phyloP scores from a whole-genome alignment of 2,113 vertebrate genomes.

The Phalacrocorax aristotelis region DNA sequence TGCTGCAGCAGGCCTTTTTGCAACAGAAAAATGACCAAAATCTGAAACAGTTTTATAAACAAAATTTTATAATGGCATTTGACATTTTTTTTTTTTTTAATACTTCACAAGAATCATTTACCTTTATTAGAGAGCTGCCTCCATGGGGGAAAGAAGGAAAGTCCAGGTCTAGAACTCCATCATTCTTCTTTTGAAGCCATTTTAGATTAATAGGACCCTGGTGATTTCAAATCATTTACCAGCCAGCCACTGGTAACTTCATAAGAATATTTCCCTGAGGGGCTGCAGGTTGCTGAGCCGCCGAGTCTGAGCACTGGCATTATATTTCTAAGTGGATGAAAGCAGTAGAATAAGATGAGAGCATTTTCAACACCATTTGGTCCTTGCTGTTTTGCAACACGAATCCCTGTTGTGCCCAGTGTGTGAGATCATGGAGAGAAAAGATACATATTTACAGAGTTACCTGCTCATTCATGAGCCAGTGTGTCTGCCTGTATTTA shows the following conservation, averaged over 20 bases:
- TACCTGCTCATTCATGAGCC: slow-evolving; percentile 34
- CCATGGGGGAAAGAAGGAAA: neutral
- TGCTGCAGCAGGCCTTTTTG: neutral
- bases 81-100: neutral
- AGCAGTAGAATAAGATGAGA: slow-evolving; percentile 80
- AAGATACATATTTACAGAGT: slow-evolving; percentile 40
- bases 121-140: slow-evolving; percentile 15
- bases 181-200: slow-evolving; percentile 68
- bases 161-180: neutral
- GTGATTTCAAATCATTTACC: slow-evolving; percentile 58
- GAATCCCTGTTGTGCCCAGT: slow-evolving; percentile 70
- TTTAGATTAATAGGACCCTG: slow-evolving; percentile 75
- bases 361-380: slow-evolving; percentile 79
- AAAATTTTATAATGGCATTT: neutral
- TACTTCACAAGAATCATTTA: slow-evolving; percentile 17
- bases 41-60: neutral
- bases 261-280: slow-evolving; percentile 71
- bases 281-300: slow-evolving; percentile 58
- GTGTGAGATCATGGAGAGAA: slow-evolving; percentile 27
- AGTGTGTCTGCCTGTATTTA: neutral
- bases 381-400: slow-evolving; percentile 69
- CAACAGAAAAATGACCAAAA: neutral
- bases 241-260: slow-evolving; percentile 61
- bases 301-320: slow-evolving; percentile 58
- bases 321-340: slow-evolving; percentile 80